Conservation (phyloP, 2,113 vertebrate species). For the Phasianus colchicus region DNA sequence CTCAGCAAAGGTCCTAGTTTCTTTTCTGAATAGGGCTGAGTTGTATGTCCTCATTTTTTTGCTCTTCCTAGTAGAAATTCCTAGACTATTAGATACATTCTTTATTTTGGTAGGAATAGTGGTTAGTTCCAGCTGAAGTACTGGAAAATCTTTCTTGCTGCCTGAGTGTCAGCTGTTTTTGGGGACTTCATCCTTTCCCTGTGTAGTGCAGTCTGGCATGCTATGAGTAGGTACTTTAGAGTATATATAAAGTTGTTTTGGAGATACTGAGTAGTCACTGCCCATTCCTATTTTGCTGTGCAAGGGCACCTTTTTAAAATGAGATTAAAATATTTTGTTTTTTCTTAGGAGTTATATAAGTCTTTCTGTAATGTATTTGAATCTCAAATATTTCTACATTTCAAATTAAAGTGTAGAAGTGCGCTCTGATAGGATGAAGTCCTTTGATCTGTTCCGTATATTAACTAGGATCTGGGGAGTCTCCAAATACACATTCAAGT, state of each 20-base stretch:
- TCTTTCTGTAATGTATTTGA: neutral
- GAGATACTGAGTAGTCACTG: neutral
- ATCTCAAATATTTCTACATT: neutral
- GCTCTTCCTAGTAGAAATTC: constrained; percentile 61
- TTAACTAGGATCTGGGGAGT: neutral
- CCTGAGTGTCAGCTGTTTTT: neutral
- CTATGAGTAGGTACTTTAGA: neutral
- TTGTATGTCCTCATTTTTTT: neutral
- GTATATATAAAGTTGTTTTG: neutral
- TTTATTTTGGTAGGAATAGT: constrained; percentile 57
- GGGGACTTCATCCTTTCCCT: neutral
- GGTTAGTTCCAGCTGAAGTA: constrained; percentile 59
- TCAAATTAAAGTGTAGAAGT: neutral
- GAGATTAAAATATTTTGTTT: neutral
- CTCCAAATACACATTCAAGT: neutral
- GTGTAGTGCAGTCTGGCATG: neutral
- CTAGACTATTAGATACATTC: constrained; percentile 48
- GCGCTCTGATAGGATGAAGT: neutral
- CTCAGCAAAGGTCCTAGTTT: neutral
- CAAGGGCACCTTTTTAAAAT: neutral
- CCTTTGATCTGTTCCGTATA: neutral
- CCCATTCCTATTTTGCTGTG: neutral
- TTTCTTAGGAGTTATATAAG: neutral
- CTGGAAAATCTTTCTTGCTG: constrained; percentile 66
- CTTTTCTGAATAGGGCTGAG: neutral